Base-by-base conservation (phyloP, 30 jellyfish, hydroid and myxozoan genomes). In the Aurelia coerulea region DNA sequence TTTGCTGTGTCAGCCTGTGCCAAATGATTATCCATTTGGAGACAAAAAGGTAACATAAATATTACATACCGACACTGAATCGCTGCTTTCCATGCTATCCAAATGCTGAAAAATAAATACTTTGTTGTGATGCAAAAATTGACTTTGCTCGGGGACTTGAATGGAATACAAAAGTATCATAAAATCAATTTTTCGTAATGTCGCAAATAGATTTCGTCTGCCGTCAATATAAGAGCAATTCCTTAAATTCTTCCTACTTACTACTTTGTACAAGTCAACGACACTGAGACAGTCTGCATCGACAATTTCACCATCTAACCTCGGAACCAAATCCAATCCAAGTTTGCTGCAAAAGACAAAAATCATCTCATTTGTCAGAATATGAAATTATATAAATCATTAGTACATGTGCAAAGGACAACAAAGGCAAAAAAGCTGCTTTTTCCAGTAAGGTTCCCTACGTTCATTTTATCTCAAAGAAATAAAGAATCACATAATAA, bases 301-400 rank as follows among this genome's bases (percentile, higher is more conserved):
- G 67, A 88, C 94, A 13, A 86, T 72, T 19, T 86, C 97, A 5
- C 98, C 96, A 77, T 94, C 95, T 15, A 88, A 35, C 7, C 98
- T 83, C 1, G 98, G 98, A 3, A 94, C 96, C 31, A 94, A 56
- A 89, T 94, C 98, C 35, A 94, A 77, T 12, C 89, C 89, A 63
- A 94, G 96, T 78, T 94, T 94, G 76, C 98, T 94, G 69, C 14
- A 51, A 65, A 78, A 19, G 29, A 65, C 19, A 3, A 23, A 63
- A 9, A 84, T 23, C 14, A 70, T 60, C 3, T 13, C 31, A n/a
- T 68, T n/a, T 18, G 5, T 0, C 4, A 37, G 46, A 37, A 37
- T 37, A 37, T 2, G 5, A 37, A 0, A 37, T 37, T 2, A 5
- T 2, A 37, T 0, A 3, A 37, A 37, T 5, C 5, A 37, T 37